Evolutionary conservation across 2,797 vertebrate genomes (phyloP).

Genomic region (Stomatorhinus walkeri): DNA sequence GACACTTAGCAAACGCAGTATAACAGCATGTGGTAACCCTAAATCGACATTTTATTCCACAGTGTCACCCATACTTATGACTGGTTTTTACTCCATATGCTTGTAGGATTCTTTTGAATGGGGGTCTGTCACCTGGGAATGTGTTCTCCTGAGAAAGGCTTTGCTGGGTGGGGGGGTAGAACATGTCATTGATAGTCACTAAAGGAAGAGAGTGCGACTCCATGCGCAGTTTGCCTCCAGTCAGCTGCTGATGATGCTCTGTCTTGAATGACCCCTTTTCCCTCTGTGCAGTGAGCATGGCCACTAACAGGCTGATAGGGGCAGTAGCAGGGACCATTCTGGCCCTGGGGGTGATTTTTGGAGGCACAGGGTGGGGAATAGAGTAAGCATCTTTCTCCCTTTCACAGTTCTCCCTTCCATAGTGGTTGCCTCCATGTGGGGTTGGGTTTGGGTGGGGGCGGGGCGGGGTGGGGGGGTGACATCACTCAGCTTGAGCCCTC

Average conservation of each 20-base stretch:
- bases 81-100: not conserved
- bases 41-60: not conserved
- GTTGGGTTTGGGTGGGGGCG: constrained; percentile 55
- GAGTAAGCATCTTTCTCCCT: constrained; percentile 95
- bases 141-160: constrained; percentile 62
- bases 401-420: constrained; percentile 59
- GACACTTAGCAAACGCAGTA: not conserved
- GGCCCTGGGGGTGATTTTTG: constrained; percentile 99
- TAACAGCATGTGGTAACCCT: not conserved
- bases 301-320: constrained; percentile 99
- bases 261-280: constrained; percentile 73
- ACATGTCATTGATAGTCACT: constrained; percentile 53
- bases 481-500: constrained; percentile 68
- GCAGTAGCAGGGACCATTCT: constrained; percentile 99
- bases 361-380: constrained; percentile 99
- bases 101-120: not conserved
- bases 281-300: constrained; percentile 96
- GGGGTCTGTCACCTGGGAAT: constrained; percentile 19
- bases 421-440: constrained; percentile 77
- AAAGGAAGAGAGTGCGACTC: not conserved
- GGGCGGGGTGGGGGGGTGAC: constrained; percentile 34
- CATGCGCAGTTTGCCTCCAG: constrained; percentile 13
- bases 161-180: constrained; percentile 86
- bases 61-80: not conserved
- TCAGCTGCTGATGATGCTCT: constrained; percentile 54